phyloP scores from a whole-genome alignment of 2,888 invertebrate species.

The Cabera pusaria region DNA sequence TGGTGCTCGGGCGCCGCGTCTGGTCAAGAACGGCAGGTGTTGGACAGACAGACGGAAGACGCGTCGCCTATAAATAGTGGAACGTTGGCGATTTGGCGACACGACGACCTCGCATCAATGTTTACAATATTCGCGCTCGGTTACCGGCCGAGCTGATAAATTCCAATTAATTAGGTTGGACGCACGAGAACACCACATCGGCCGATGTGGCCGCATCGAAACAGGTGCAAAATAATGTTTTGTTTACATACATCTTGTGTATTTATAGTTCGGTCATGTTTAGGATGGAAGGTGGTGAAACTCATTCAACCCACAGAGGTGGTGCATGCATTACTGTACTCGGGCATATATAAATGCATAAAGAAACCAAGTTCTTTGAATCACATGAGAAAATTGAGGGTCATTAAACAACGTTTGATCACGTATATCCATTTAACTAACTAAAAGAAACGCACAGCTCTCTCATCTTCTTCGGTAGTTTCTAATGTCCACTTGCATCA shows the following conservation, averaged over 20 bases:
- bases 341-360: too few relatives aligned
- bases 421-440: too few relatives aligned
- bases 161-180: slow-evolving; percentile 36
- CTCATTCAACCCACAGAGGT: slow-evolving; percentile 4
- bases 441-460: too few relatives aligned
- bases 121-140: slow-evolving; percentile 66
- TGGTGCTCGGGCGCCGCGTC: slow-evolving; percentile 42
- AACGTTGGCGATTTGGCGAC: slow-evolving; percentile 73
- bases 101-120: slow-evolving; percentile 71
- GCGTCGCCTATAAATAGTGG: slow-evolving; percentile 69
- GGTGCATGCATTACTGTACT: neutral
- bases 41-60: slow-evolving; percentile 77
- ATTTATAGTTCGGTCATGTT: slow-evolving; percentile 22
- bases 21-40: slow-evolving; percentile 62
- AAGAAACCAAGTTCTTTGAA: too few relatives aligned
- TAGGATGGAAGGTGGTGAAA: slow-evolving; percentile 11
- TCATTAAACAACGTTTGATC: too few relatives aligned
- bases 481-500: too few relatives aligned
- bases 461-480: too few relatives aligned
- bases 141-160: slow-evolving; percentile 44
- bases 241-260: slow-evolving; percentile 30
- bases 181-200: slow-evolving; percentile 33
- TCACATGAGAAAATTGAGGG: too few relatives aligned
- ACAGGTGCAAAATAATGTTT: slow-evolving; percentile 31
- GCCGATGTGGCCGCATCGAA: slow-evolving; percentile 28